Conservation (phyloP, 92 coral and sea anemone genomes). For the Micromussa lordhowensis region DNA sequence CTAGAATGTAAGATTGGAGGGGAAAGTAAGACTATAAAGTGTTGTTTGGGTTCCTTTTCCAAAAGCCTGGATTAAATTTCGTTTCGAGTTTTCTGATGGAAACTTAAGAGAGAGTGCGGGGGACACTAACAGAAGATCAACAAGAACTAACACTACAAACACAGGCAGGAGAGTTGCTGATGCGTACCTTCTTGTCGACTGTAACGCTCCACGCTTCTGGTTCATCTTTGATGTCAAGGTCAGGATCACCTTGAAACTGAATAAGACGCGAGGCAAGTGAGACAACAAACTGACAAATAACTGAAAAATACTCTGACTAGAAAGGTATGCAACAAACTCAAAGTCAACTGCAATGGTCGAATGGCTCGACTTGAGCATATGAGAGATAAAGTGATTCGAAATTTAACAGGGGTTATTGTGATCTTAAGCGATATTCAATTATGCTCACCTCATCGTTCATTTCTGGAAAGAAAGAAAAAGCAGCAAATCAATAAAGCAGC, state of each 20-base stretch:
- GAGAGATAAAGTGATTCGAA: not conserved
- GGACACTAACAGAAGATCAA: not conserved
- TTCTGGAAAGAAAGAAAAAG: slow-evolving; percentile 12
- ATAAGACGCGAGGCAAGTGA: not conserved
- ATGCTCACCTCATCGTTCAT: slow-evolving; percentile 32
- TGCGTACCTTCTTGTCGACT: slow-evolving; percentile 81
- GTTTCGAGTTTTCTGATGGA: not conserved
- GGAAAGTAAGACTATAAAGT: not conserved
- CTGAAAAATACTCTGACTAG: not conserved
- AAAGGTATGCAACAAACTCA: not conserved
- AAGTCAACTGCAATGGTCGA: not conserved
- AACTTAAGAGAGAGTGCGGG: not conserved
- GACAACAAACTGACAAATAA: not conserved
- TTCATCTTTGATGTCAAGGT: slow-evolving; percentile 91
- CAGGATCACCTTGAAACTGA: slow-evolving; percentile 75
- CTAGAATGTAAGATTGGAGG: slow-evolving; percentile 13
- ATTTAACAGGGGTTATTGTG: not conserved
- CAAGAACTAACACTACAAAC: not conserved
- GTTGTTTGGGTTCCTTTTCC: not conserved
- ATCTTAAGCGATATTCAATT: not conserved
- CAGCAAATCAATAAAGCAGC: not conserved
- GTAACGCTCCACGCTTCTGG: slow-evolving; percentile 98
- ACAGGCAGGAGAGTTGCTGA: not conserved
- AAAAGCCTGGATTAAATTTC: not conserved
- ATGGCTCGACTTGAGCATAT: not conserved